These are phyloP conservation scores for Arnoldichthys spilopterus DNA, from an alignment of 2,797 vertebrate species.

Conservation along the genomic window DNA sequence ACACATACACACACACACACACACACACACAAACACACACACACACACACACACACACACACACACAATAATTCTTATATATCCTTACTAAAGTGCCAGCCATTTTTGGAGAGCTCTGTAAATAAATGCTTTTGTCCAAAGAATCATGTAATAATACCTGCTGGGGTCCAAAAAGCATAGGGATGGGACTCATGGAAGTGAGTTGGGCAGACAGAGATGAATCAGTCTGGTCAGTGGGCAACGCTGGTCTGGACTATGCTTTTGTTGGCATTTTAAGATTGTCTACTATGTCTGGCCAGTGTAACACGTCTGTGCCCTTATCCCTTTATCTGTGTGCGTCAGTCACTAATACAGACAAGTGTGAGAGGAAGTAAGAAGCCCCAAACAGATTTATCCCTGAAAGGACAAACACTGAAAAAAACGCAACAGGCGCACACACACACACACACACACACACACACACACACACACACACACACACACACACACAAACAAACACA, in stretches of 20 bases:
- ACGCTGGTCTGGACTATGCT: background rate
- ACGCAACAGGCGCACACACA: background rate
- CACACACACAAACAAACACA: constrained; percentile 16
- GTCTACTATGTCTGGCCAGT: background rate
- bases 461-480: constrained; percentile 7
- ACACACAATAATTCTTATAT: background rate
- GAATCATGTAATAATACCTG: background rate
- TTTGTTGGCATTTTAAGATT: background rate
- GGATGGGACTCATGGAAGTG: background rate
- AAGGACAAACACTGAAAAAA: background rate
- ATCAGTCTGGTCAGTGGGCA: background rate
- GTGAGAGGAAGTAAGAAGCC: background rate
- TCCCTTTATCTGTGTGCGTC: constrained; percentile 8
- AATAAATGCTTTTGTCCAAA: background rate
- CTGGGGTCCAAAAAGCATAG: background rate
- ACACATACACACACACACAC: background rate
- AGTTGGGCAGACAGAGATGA: constrained; percentile 17
- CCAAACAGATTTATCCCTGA: background rate
- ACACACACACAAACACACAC: too few species aligned
- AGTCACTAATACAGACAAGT: constrained; percentile 4
- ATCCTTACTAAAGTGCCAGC: background rate
- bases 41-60: too few species aligned
- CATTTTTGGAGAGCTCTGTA: background rate
- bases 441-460: background rate
- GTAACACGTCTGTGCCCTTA: background rate